Percentiles rank a stretch among this genome's conserved stretches.
These are phyloP conservation scores for Drosophila gaucha DNA, from an alignment of 2,888 invertebrate genomes.

Conservation along the genomic window DNA sequence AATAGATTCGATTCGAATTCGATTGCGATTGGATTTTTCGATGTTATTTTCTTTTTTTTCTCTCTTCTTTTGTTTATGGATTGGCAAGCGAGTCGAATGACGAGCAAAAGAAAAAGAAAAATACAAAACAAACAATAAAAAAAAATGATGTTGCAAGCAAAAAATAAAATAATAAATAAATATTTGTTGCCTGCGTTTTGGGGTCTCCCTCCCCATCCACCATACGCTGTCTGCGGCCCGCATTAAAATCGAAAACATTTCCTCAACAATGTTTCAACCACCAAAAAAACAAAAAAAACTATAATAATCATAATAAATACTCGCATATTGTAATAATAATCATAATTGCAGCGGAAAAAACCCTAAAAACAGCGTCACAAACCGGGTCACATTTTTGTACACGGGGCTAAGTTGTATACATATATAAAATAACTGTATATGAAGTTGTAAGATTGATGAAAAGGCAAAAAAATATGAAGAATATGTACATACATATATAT, in stretches of 20 bases:
- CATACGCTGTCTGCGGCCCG: constrained; percentile 23
- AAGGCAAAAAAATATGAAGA: no score
- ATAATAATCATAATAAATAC: constrained; percentile 45
- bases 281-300: neutral
- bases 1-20: constrained; percentile 77
- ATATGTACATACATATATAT: neutral
- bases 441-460: no score
- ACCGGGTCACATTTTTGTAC: constrained; percentile 30
- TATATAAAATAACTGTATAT: neutral
- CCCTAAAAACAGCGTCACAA: constrained; percentile 42
- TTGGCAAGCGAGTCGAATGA: constrained; percentile 58
- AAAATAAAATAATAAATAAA: constrained; percentile 38
- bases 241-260: constrained; percentile 29
- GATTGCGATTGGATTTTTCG: constrained; percentile 55
- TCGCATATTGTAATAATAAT: constrained; percentile 36
- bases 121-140: constrained; percentile 1
- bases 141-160: constrained; percentile 52
- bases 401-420: neutral
- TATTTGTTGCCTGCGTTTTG: constrained; percentile 35
- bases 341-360: constrained; percentile 49
- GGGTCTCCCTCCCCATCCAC: neutral
- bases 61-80: constrained; percentile 24
- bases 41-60: constrained; percentile 25
- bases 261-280: constrained; percentile 4
- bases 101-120: constrained; percentile 23